Evolutionary conservation across 2,797 vertebrate species (phyloP).

Genomic region (Cygnus olor): DNA sequence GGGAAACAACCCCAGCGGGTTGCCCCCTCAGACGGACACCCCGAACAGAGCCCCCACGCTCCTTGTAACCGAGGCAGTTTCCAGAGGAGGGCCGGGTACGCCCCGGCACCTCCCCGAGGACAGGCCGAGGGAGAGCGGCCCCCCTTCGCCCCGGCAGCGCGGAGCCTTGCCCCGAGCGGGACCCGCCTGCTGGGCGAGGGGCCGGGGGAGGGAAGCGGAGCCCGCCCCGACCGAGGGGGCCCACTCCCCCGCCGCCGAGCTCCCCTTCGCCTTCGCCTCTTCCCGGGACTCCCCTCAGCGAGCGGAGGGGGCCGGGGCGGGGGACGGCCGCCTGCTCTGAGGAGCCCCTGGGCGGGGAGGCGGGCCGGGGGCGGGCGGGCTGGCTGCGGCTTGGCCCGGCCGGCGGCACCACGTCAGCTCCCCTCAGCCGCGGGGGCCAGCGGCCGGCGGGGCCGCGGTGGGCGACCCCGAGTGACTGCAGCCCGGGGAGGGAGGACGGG

Average conservation of each 20-base stretch:
- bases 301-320: background rate
- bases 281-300: background rate
- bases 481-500: background rate
- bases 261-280: background rate
- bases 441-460: background rate
- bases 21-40: rapidly evolving
- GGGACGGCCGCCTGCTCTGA: background rate
- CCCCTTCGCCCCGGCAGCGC: background rate
- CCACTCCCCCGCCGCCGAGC: no score
- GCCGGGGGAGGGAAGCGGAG: background rate
- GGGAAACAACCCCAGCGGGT: rapidly evolving
- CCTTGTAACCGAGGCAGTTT: background rate
- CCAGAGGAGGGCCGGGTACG: background rate
- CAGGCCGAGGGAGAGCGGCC: background rate
- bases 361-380: background rate
- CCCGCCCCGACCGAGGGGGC: no score
- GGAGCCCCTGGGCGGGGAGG: background rate
- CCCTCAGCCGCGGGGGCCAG: background rate
- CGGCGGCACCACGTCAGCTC: slow-evolving; percentile 39
- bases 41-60: background rate
- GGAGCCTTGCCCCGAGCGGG: background rate
- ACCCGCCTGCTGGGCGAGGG: background rate
- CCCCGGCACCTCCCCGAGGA: rapidly evolving
- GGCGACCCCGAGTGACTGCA: background rate
- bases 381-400: background rate